Conservation (phyloP, 2,888 invertebrate genomes). For the Hydriomena furcata region DNA sequence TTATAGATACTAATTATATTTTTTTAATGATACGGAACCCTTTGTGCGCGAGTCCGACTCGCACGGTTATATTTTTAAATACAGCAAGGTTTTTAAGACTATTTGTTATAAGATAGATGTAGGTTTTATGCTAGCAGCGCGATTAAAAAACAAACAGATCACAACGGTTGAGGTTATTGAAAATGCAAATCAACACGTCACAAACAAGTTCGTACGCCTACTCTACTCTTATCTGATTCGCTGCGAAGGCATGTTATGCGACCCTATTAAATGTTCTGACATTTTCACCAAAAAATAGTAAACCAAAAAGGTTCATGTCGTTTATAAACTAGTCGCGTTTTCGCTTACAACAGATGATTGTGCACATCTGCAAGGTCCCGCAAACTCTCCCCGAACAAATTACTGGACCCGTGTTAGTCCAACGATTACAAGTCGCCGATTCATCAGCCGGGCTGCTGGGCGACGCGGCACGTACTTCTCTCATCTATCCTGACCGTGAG, state of each 20-base stretch:
- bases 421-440: slow-evolving; percentile 78
- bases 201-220: not conserved
- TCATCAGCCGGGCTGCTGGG: slow-evolving; percentile 67
- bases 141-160: slow-evolving; percentile 3
- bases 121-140: not conserved
- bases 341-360: slow-evolving; percentile 59
- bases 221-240: slow-evolving; percentile 4
- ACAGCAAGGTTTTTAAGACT: too few species aligned
- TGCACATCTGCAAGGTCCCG: slow-evolving; percentile 63
- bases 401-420: slow-evolving; percentile 71
- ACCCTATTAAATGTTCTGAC: slow-evolving; percentile 14
- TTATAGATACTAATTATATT: too few species aligned
- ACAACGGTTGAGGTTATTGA: slow-evolving; percentile 4
- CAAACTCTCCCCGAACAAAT: slow-evolving; percentile 66
- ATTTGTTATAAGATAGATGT: too few species aligned
- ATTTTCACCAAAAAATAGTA: slow-evolving; percentile 16
- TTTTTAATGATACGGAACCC: too few species aligned
- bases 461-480: slow-evolving; percentile 69
- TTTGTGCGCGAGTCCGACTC: too few species aligned
- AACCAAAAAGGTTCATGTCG: slow-evolving; percentile 21
- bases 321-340: slow-evolving; percentile 51
- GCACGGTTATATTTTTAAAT: too few species aligned
- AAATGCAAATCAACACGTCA: not conserved
- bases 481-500: slow-evolving; percentile 71
- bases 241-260: not conserved